Evolutionary conservation across 2,888 invertebrate genomes (phyloP).

Genomic region (Deilephila elpenor): DNA sequence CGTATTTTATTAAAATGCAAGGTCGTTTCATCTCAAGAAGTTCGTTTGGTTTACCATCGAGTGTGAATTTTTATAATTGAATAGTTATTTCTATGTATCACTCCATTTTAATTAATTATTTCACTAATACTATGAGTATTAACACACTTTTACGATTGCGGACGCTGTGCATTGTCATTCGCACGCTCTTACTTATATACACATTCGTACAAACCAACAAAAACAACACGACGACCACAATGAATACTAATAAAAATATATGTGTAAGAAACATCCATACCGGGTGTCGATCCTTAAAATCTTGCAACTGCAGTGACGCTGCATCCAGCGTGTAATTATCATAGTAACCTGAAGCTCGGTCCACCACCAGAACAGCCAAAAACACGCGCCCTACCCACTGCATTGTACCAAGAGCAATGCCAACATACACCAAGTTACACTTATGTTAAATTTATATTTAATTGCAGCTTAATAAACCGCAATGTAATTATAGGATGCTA

Average conservation of each 20-base stretch:
- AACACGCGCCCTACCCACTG: background rate
- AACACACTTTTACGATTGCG: too few species aligned
- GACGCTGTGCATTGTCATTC: too few species aligned
- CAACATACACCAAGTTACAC: background rate
- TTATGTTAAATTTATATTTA: slow-evolving; percentile 9
- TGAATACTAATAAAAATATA: slow-evolving; percentile 46
- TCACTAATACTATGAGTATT: too few species aligned
- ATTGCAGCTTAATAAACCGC: background rate
- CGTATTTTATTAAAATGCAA: too few species aligned
- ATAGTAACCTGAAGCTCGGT: slow-evolving; percentile 19
- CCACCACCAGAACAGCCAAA: background rate
- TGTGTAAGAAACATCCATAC: slow-evolving; percentile 42
- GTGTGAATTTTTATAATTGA: too few species aligned
- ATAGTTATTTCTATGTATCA: too few species aligned
- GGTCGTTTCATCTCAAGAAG: too few species aligned
- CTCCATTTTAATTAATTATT: too few species aligned
- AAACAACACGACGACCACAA: too few species aligned
- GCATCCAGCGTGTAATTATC: slow-evolving; percentile 58
- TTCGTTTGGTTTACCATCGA: too few species aligned
- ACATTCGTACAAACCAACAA: too few species aligned
- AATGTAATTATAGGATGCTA: slow-evolving; percentile 3
- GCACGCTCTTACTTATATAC: too few species aligned
- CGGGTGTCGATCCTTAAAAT: slow-evolving; percentile 34
- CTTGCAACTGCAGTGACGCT: slow-evolving; percentile 38
- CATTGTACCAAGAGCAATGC: background rate